A percentile compares a stretch with the other conserved stretches of the same genome.
phyloP scores from a whole-genome alignment of 2,888 invertebrate genomes.

The Agrilus mali region DNA sequence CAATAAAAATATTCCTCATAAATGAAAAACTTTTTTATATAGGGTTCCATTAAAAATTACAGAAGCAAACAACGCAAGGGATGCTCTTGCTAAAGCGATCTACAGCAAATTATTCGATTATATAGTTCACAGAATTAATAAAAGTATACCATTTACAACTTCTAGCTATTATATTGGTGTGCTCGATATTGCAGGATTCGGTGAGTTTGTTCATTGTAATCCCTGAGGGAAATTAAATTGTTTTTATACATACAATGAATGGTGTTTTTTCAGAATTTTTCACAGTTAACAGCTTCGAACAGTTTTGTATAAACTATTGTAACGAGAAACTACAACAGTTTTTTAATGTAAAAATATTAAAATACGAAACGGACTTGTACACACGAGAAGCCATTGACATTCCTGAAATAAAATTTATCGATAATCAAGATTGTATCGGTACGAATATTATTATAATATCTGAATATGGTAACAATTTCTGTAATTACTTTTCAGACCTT shows the following conservation, averaged over 20 bases:
- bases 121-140: constrained; percentile 86
- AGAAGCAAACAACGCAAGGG: constrained; percentile 87
- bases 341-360: constrained; percentile 93
- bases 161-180: constrained; percentile 93
- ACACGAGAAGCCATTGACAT: constrained; percentile 86
- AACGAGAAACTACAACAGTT: constrained; percentile 99
- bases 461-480: no score
- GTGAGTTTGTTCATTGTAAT: constrained; percentile 36
- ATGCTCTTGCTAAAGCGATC: constrained; percentile 92
- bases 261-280: constrained; percentile 53
- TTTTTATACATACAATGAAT: constrained; percentile 5
- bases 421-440: constrained; percentile 96
- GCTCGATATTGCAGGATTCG: constrained; percentile 95
- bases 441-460: constrained; percentile 24
- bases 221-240: not conserved
- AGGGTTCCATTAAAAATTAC: constrained; percentile 89
- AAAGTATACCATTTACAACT: constrained; percentile 85
- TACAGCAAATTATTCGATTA: constrained; percentile 93
- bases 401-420: constrained; percentile 86
- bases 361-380: constrained; percentile 91
- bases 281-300: constrained; percentile 69
- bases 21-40: constrained; percentile 28
- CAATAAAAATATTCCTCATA: not conserved
- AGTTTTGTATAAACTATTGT: constrained; percentile 98
- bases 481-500: not conserved